Evolutionary conservation across 2,888 invertebrate species (phyloP).

Genomic region (Syrphus vitripennis): DNA sequence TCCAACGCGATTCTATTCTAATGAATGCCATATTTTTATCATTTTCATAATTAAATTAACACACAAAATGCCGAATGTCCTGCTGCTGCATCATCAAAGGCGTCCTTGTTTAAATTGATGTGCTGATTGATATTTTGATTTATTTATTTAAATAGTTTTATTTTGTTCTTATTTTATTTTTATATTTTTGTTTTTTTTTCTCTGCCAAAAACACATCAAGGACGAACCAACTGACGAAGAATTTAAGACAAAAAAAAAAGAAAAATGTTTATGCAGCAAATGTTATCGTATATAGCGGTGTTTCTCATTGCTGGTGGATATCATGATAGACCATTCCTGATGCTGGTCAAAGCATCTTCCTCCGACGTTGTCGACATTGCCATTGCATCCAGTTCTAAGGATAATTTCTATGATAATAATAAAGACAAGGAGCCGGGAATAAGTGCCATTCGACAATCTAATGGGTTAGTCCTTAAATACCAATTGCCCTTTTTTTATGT

Average conservation of each 20-base stretch:
- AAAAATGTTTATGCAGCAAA: constrained; percentile 61
- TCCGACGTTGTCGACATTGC: neutral
- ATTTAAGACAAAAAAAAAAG: neutral
- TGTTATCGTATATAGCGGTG: constrained; percentile 45
- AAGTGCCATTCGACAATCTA: constrained; percentile 61
- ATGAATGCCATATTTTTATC: constrained; percentile 38
- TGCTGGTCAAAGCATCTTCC: constrained; percentile 42
- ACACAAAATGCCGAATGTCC: constrained; percentile 47
- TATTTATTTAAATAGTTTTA: constrained; percentile 21
- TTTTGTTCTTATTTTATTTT: neutral
- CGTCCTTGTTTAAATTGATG: constrained; percentile 36
- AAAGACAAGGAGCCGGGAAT: constrained; percentile 56
- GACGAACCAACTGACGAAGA: constrained; percentile 18
- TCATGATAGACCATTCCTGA: constrained; percentile 39
- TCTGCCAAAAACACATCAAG: neutral
- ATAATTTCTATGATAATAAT: constrained; percentile 61
- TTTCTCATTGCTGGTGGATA: constrained; percentile 60
- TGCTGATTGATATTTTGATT: constrained; percentile 63
- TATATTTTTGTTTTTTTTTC: neutral
- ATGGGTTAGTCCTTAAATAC: constrained; percentile 69
- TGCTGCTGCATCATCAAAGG: neutral
- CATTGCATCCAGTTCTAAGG: constrained; percentile 32
- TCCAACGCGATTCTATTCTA: constrained; percentile 20
- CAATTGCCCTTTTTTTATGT: constrained; percentile 58
- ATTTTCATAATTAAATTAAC: constrained; percentile 32